Percentiles rank a stretch among this genome's conserved stretches.
Conservation (phyloP, 2,113 vertebrate genomes). For the Dipodomys merriami region DNA sequence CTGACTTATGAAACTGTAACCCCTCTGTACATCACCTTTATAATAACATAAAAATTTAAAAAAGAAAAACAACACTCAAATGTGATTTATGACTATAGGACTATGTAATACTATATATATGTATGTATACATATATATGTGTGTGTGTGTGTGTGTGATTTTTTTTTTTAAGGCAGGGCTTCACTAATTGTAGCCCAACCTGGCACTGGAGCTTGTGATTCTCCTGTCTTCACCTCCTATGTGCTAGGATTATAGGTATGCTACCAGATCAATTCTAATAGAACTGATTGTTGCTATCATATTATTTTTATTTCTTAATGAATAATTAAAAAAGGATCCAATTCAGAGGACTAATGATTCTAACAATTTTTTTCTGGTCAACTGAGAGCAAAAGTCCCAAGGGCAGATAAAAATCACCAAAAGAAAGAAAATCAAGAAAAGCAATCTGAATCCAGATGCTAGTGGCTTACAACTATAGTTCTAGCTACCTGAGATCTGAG, state of each 20-base stretch:
- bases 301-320: slow-evolving; percentile 19
- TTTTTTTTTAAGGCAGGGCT: too few relatives aligned
- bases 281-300: neutral
- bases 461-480: too few relatives aligned
- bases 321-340: neutral
- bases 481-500: too few relatives aligned
- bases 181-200: neutral
- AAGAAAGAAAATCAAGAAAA: neutral
- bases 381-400: neutral
- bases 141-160: too few relatives aligned
- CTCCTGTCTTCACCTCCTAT: neutral
- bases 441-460: neutral
- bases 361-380: neutral
- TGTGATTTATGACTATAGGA: neutral
- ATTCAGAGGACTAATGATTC: neutral
- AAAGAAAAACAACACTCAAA: neutral
- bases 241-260: too few relatives aligned
- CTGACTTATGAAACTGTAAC: too few relatives aligned
- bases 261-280: neutral
- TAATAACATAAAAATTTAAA: too few relatives aligned
- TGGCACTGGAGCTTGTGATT: neutral
- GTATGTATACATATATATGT: too few relatives aligned
- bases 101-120: neutral
- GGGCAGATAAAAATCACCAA: neutral
- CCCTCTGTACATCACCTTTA: too few relatives aligned